Evolutionary conservation across 2,113 vertebrate genomes (phyloP).

Genomic region (Chamaetylas fuelleborni): DNA sequence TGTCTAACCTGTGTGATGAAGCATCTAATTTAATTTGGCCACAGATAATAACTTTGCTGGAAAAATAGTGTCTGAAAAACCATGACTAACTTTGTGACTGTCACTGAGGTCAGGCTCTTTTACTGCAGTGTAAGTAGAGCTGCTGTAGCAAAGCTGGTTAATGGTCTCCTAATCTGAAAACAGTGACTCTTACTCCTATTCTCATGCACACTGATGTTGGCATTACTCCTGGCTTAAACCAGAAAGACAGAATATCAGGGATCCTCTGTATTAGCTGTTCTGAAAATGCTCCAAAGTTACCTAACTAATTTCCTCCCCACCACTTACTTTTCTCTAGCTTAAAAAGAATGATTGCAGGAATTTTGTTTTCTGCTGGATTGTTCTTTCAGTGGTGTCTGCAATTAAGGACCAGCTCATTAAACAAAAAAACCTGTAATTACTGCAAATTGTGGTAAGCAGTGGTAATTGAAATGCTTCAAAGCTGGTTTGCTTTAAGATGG

Average conservation of each 20-base stretch:
- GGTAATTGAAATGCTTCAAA: constrained; percentile 69
- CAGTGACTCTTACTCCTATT: background rate
- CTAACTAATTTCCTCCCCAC: background rate
- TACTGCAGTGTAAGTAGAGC: background rate
- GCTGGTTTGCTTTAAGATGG: constrained; percentile 54
- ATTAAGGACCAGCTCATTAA: constrained; percentile 74
- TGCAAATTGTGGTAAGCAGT: constrained; percentile 73
- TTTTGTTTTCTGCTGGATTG: constrained; percentile 65
- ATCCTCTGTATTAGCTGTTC: background rate
- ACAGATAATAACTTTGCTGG: background rate
- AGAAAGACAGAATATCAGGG: background rate
- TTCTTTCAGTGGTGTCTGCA: constrained; percentile 75
- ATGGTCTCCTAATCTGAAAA: background rate
- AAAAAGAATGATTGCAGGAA: constrained; percentile 24
- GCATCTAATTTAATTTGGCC: background rate
- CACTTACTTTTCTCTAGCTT: constrained; percentile 26
- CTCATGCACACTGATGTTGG: background rate
- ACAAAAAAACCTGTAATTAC: constrained; percentile 78
- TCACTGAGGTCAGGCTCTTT: background rate
- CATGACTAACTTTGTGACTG: background rate
- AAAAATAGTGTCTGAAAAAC: background rate
- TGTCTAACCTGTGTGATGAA: background rate
- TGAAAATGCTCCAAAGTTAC: constrained; percentile 24
- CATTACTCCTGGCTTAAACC: background rate
- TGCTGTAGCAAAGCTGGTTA: background rate